A percentile compares a stretch with the other conserved stretches of the same genome.
Conservation (phyloP, 2,888 invertebrate genomes). For the Mantis religiosa region DNA sequence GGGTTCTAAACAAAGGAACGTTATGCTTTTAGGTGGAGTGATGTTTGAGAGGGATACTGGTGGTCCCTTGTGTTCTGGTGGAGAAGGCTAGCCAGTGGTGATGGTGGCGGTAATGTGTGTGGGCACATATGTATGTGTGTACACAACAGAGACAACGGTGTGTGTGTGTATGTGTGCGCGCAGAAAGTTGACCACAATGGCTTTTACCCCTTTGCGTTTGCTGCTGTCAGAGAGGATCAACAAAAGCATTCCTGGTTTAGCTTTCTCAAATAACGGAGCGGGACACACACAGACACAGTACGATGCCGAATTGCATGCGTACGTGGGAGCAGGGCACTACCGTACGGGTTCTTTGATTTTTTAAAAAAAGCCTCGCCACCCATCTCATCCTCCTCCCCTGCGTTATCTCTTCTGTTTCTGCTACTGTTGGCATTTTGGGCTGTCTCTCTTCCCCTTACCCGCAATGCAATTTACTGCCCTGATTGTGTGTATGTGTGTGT, state of each 20-base stretch:
- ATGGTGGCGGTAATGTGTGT: neutral
- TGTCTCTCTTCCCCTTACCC: neutral
- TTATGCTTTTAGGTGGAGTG: neutral
- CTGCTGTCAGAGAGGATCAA: constrained; percentile 18
- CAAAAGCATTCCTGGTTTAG: constrained; percentile 27
- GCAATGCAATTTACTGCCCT: constrained; percentile 16
- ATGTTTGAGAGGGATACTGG: neutral
- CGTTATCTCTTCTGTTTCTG: neutral
- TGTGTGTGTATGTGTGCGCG: neutral
- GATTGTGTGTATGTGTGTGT: constrained; percentile 5
- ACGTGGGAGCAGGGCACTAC: neutral
- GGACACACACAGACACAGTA: constrained; percentile 3
- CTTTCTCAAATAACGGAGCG: constrained; percentile 20
- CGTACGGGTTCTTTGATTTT: constrained; percentile 15
- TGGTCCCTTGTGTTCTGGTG: neutral
- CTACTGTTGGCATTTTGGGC: neutral
- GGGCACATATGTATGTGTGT: neutral
- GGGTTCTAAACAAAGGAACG: neutral
- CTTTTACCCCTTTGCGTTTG: constrained; percentile 21
- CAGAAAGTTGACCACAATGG: constrained; percentile 12
- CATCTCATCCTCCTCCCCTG: neutral
- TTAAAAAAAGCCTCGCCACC: neutral
- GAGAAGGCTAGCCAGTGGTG: neutral
- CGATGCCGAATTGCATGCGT: neutral
- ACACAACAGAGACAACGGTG: neutral